Percentiles rank a stretch among this genome's conserved stretches.
Evolutionary conservation across 2,888 invertebrate genomes (phyloP).

Genomic region (Lepeophtheirus nordmannii): DNA sequence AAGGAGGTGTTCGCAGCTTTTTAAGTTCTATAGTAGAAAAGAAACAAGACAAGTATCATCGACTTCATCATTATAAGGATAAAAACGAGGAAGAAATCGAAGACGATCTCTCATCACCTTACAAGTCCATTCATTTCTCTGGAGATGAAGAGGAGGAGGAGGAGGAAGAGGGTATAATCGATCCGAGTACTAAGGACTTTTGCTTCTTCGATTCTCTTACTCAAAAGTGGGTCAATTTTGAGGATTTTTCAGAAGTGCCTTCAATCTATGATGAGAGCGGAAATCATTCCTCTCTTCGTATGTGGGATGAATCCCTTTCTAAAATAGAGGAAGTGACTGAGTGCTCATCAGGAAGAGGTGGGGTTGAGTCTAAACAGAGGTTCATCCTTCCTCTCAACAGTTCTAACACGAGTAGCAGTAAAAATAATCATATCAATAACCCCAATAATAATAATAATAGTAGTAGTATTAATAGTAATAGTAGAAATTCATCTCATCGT

Average conservation of each 20-base stretch:
- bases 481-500: no score
- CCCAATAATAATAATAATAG: no score
- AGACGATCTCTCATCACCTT: neutral
- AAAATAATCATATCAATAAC: no score
- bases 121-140: neutral
- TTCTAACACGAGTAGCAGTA: no score
- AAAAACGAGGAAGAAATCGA: neutral
- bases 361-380: no score
- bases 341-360: neutral
- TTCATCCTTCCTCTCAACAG: no score
- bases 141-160: neutral
- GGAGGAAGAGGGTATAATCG: no score
- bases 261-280: neutral
- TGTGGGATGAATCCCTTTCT: constrained; percentile 5
- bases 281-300: neutral
- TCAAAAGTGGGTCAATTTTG: neutral
- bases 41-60: neutral
- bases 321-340: constrained; percentile 6
- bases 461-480: no score
- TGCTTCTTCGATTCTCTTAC: neutral
- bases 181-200: neutral
- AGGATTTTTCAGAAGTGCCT: neutral
- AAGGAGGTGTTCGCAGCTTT: constrained; percentile 7
- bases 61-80: neutral
- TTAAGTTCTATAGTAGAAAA: neutral